Evolutionary conservation across 37 sponge, comb jelly and placozoan species (phyloP).

Genomic region (Geodia barretti): DNA sequence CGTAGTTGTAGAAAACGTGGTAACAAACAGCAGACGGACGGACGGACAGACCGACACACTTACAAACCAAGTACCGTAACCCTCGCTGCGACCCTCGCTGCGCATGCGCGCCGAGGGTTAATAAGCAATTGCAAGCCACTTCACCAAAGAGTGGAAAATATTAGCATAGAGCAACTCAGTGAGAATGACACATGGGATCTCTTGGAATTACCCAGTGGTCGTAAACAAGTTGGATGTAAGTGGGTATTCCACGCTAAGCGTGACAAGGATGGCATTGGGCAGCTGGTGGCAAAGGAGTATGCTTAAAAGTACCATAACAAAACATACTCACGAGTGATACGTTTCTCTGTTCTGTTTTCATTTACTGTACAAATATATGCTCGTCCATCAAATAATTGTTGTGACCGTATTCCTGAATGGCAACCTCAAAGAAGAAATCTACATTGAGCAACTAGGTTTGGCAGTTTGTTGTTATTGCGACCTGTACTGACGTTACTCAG

Average conservation of each 20-base stretch:
- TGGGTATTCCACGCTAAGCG: slow-evolving; percentile 44
- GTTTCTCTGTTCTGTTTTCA: slow-evolving; percentile 27
- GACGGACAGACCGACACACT: too few relatives aligned
- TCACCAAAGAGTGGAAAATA: slow-evolving; percentile 29
- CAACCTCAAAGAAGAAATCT: slow-evolving; percentile 19
- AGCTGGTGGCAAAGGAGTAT: slow-evolving; percentile 41
- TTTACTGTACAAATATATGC: slow-evolving; percentile 42
- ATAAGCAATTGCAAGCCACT: background rate
- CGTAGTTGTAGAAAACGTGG: too few relatives aligned
- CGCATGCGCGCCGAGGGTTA: too few relatives aligned
- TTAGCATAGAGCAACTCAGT: slow-evolving; percentile 29
- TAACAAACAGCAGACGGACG: too few relatives aligned
- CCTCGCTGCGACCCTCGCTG: too few relatives aligned
- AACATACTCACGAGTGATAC: slow-evolving; percentile 44
- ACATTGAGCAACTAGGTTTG: background rate
- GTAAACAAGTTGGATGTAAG: slow-evolving; percentile 32
- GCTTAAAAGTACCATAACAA: slow-evolving; percentile 21
- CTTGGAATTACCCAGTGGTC: slow-evolving; percentile 19
- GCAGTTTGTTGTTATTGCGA: slow-evolving; percentile 26
- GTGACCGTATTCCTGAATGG: slow-evolving; percentile 41
- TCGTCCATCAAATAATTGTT: slow-evolving; percentile 42
- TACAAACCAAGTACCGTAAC: too few relatives aligned
- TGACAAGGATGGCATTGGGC: slow-evolving; percentile 18
- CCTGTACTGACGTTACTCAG: slow-evolving; percentile 57
- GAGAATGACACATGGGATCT: slow-evolving; percentile 52